A percentile compares a stretch with the other conserved stretches of the same genome.
Conservation (phyloP, 2,113 vertebrate genomes). For the Telmatochromis bifrenatus region DNA sequence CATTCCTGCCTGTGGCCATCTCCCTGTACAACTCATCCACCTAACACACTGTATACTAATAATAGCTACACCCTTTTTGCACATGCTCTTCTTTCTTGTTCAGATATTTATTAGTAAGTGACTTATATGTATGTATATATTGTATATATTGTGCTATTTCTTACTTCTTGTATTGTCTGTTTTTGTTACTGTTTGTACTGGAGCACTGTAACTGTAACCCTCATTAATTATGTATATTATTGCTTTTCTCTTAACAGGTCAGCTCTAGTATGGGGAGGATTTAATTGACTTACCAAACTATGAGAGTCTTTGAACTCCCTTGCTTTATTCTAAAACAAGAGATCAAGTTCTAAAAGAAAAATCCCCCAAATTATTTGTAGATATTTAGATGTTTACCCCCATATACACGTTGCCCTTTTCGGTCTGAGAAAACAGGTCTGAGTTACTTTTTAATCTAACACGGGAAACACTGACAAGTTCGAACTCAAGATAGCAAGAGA, state of each 20-base stretch:
- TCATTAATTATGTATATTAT: not conserved
- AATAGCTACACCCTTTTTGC: not conserved
- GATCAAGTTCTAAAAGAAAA: not conserved
- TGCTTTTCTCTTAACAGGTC: not conserved
- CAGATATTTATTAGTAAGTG: not conserved
- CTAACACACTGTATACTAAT: not conserved
- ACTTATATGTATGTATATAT: not conserved
- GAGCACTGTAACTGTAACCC: not conserved
- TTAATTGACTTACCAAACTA: not conserved
- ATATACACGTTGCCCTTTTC: not conserved
- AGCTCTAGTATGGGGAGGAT: not conserved
- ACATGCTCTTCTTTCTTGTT: not conserved
- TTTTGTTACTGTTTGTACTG: not conserved
- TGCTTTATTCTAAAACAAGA: not conserved
- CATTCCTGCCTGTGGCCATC: not conserved
- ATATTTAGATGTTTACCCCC: not conserved
- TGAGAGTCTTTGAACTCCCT: not conserved
- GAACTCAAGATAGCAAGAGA: not conserved
- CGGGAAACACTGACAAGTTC: slow-evolving; percentile 6
- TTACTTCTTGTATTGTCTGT: not conserved
- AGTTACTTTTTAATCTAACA: not conserved
- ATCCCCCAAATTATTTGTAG: not conserved
- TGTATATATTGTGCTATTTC: not conserved
- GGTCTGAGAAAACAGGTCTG: not conserved
- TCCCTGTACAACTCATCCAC: not conserved